Evolutionary conservation across 2,113 vertebrate genomes (phyloP).

Genomic region (Phalacrocorax aristotelis): DNA sequence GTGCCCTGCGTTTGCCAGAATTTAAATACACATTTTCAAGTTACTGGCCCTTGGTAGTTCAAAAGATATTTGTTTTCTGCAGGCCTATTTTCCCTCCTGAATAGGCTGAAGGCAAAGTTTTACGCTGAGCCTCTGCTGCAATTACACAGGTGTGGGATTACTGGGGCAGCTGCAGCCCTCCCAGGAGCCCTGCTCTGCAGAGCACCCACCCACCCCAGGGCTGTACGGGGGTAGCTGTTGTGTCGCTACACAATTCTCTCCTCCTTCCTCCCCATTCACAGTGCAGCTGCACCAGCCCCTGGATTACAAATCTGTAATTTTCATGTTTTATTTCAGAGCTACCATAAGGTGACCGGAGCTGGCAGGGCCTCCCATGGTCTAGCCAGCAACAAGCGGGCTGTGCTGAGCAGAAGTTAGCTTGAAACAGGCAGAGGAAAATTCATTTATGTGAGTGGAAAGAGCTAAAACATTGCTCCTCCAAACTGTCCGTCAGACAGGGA

Average conservation of each 20-base stretch:
- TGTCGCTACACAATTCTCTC: not conserved
- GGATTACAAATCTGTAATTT: not conserved
- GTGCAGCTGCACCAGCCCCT: not conserved
- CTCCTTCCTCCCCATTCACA: not conserved
- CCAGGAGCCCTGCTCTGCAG: not conserved
- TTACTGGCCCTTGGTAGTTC: not conserved
- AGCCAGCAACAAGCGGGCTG: accelerated
- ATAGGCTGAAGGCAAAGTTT: not conserved
- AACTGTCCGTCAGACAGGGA: not conserved
- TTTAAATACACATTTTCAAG: not conserved
- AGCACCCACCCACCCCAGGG: not conserved
- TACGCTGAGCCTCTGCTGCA: not conserved
- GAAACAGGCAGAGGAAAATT: not conserved
- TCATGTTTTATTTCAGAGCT: not conserved
- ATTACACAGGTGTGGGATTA: not conserved
- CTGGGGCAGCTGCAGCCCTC: not conserved
- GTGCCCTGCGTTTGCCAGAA: not conserved
- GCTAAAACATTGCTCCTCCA: not conserved
- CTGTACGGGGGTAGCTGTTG: not conserved
- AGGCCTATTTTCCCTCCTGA: not conserved
- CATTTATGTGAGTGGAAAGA: not conserved
- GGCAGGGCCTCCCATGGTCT: not conserved
- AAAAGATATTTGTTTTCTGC: not conserved
- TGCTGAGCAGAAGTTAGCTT: not conserved
- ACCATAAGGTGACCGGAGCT: not conserved